These are phyloP conservation scores for Papilio demoleus DNA, from an alignment of 2,888 invertebrate genomes.

Conservation along the genomic window DNA sequence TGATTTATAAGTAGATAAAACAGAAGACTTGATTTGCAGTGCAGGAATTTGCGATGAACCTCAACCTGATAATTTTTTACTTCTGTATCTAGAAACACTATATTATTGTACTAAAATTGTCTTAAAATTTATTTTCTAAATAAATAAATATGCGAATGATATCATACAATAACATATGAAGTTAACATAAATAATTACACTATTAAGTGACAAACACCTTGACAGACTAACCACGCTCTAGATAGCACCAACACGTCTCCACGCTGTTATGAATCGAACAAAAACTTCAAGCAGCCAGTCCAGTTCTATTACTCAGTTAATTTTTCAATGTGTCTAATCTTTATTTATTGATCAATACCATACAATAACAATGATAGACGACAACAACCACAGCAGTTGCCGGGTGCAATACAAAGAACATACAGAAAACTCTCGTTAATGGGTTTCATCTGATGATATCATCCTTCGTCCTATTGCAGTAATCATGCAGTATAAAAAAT, in stretches of 20 bases:
- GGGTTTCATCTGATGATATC: too few species aligned
- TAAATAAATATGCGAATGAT: too few species aligned
- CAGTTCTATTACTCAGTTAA: constrained; percentile 2
- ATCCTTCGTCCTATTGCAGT: neutral
- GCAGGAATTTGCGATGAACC: too few species aligned
- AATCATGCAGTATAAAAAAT: neutral
- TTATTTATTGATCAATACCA: constrained; percentile 17
- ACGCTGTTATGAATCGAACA: neutral
- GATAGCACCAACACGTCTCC: constrained; percentile 1
- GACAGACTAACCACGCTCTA: constrained; percentile 16
- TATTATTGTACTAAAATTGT: too few species aligned
- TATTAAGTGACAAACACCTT: constrained; percentile 10
- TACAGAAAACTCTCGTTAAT: too few species aligned
- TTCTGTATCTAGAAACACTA: too few species aligned
- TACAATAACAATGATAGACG: neutral
- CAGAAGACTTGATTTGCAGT: too few species aligned
- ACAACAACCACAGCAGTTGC: too few species aligned
- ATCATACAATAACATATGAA: neutral
- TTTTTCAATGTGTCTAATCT: constrained; percentile 21
- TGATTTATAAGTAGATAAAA: too few species aligned
- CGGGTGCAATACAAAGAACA: too few species aligned
- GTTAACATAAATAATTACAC: neutral
- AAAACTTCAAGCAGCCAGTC: neutral
- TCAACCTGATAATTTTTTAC: too few species aligned
- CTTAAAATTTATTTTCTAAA: too few species aligned